phyloP scores from a whole-genome alignment of 2,888 invertebrate species.

The Acheta domesticus region DNA sequence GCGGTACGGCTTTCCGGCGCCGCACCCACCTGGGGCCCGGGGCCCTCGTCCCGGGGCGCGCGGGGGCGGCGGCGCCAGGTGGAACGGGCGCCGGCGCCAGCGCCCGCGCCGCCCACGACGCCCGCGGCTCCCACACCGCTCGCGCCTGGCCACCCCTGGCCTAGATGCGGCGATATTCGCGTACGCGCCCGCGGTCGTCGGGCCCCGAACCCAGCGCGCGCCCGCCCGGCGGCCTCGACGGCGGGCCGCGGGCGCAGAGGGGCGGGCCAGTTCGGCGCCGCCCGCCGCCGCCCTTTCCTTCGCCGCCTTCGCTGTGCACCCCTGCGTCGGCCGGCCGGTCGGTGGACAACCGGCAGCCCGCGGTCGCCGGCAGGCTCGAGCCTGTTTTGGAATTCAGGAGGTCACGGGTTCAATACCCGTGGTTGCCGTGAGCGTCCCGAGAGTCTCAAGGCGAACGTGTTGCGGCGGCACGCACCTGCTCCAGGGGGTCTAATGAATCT shows the following conservation, averaged over 20 bases:
- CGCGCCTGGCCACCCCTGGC: no score
- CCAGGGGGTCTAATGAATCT: slow-evolving; percentile 11
- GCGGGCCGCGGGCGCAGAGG: no score
- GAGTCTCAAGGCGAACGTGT: neutral
- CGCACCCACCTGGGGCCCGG: neutral
- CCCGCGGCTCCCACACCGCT: no score
- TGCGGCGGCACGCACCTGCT: slow-evolving; percentile 18
- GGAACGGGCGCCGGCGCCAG: no score
- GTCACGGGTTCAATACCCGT: slow-evolving; percentile 18
- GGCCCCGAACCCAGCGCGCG: no score
- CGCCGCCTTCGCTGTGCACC: neutral
- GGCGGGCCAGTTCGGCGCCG: no score
- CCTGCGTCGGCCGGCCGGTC: neutral
- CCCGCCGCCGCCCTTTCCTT: neutral
- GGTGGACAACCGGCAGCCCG: slow-evolving; percentile 18
- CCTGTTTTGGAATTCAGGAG: slow-evolving; percentile 18
- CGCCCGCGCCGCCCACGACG: no score
- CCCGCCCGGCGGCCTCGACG: no score
- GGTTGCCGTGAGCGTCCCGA: slow-evolving; percentile 1
- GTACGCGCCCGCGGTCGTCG: no score
- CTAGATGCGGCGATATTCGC: no score
- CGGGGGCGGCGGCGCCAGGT: no score
- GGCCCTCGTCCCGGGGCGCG: neutral
- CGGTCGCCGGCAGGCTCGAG: neutral
- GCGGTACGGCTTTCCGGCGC: neutral